Percentiles rank a stretch among this genome's conserved stretches.
Conservation (phyloP, 2,888 invertebrate genomes). For the Heliconius cydno region DNA sequence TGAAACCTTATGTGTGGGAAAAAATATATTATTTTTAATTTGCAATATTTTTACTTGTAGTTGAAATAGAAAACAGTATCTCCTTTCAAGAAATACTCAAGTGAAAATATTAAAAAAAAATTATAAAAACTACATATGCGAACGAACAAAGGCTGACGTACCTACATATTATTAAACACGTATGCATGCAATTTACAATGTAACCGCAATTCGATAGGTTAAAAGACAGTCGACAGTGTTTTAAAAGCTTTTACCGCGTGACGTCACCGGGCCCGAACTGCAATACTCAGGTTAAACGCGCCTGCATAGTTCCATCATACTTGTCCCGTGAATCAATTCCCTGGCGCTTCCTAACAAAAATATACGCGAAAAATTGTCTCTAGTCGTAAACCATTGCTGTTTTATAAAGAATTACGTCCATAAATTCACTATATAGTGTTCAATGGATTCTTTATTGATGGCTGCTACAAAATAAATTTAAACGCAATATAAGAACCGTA, state of each 20-base stretch:
- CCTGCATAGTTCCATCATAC: constrained; percentile 70
- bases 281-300: constrained; percentile 60
- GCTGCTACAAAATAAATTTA: constrained; percentile 15
- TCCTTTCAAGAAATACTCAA: too few relatives aligned
- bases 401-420: neutral
- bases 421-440: neutral
- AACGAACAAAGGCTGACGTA: neutral
- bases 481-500: constrained; percentile 51
- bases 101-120: too few relatives aligned
- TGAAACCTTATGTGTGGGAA: neutral
- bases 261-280: constrained; percentile 43
- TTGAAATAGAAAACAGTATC: too few relatives aligned
- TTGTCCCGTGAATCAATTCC: constrained; percentile 65
- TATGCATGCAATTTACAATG: constrained; percentile 17
- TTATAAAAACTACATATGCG: neutral
- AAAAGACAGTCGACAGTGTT: constrained; percentile 32
- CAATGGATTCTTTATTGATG: constrained; percentile 25
- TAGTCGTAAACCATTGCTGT: constrained; percentile 25
- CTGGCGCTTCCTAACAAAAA: constrained; percentile 47
- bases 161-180: neutral
- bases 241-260: constrained; percentile 42
- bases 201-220: constrained; percentile 26
- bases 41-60: too few relatives aligned
- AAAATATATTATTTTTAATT: neutral
- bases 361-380: neutral